Evolutionary conservation across 1,140 invertebrate genomes (phyloP).

Genomic region (Drosophila ambigua): DNA sequence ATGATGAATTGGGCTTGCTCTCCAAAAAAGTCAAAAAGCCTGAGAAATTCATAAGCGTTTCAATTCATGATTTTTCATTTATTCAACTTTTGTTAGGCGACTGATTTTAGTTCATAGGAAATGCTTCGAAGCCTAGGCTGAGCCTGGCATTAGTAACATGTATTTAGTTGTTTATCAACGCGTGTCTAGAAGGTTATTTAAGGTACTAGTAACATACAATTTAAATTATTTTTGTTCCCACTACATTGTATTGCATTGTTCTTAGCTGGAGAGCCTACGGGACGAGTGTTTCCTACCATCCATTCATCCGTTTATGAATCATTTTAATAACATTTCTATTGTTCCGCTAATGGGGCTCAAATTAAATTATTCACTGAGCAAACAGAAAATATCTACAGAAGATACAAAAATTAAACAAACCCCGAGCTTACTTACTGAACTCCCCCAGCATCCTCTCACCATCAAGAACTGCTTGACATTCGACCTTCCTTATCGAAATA

Average conservation of each 20-base stretch:
- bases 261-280: constrained; percentile 2
- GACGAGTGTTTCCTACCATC: not conserved
- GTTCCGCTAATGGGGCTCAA: constrained; percentile 26
- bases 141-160: constrained; percentile 14
- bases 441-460: constrained; percentile 17
- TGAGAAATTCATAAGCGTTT: not conserved
- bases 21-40: not conserved
- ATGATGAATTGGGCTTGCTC: constrained; percentile 10
- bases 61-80: constrained; percentile 4
- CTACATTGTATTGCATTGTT: constrained; percentile 20
- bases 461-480: constrained; percentile 1
- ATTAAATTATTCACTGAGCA: constrained; percentile 4
- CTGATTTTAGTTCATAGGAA: too few species aligned
- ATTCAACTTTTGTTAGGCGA: not conserved
- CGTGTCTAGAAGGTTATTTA: not conserved
- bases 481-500: too few species aligned
- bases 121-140: not conserved
- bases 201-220: not conserved
- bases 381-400: constrained; percentile 24
- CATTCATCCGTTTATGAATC: constrained; percentile 9
- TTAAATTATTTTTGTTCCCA: not conserved
- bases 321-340: constrained; percentile 16
- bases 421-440: constrained; percentile 6
- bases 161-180: constrained; percentile 5
- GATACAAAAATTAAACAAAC: constrained; percentile 27